phyloP scores from a whole-genome alignment of 2,113 vertebrate species.

The Tauraco erythrolophus region DNA sequence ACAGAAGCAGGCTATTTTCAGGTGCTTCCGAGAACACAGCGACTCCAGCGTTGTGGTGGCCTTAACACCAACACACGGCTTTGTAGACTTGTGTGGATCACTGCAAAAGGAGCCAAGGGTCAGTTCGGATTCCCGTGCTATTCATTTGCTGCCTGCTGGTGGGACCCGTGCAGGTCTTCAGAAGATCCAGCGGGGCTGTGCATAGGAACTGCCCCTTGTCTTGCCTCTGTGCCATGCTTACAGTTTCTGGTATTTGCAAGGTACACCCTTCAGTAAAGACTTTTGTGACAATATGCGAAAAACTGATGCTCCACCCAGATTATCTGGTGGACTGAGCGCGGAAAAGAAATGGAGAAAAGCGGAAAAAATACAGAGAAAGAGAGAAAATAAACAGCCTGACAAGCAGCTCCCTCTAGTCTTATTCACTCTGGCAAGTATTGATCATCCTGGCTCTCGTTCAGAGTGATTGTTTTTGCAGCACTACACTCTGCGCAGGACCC shows the following conservation, averaged over 20 bases:
- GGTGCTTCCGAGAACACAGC: not conserved
- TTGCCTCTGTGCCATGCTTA: not conserved
- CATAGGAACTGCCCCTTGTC: not conserved
- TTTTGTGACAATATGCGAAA: not conserved
- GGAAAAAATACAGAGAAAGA: not conserved
- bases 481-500: rapidly evolving
- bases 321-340: not conserved
- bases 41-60: not conserved
- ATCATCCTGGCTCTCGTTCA: not conserved
- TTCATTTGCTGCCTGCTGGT: not conserved
- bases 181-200: not conserved
- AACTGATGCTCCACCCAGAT: not conserved
- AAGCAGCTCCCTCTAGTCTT: not conserved
- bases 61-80: not conserved
- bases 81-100: not conserved
- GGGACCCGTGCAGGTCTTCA: not conserved
- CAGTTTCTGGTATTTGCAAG: not conserved
- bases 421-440: not conserved
- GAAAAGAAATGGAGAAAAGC: not conserved
- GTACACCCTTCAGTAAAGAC: not conserved
- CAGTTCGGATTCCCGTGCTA: not conserved
- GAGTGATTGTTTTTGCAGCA: not conserved
- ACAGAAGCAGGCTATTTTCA: not conserved
- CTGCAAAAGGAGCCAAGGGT: not conserved
- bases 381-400: not conserved